These are phyloP conservation scores for Oreotragus oreotragus DNA, from an alignment of 2,113 vertebrate genomes.

Conservation along the genomic window DNA sequence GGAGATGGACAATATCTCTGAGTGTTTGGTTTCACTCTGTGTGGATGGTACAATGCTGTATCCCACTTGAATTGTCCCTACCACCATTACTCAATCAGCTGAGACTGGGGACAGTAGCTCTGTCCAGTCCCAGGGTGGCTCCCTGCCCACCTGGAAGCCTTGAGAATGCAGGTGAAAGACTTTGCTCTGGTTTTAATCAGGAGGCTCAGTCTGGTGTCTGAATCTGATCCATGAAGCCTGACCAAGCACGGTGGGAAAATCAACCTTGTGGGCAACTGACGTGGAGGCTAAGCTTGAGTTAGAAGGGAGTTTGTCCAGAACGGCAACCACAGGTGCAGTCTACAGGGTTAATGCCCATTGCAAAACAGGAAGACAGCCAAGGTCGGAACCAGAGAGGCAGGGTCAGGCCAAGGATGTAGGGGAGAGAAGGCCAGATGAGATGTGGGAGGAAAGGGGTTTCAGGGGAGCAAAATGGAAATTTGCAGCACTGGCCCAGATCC, in stretches of 20 bases:
- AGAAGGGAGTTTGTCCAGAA: neutral
- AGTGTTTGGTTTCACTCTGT: neutral
- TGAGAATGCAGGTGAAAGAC: neutral
- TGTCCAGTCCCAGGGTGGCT: neutral
- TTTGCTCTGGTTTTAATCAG: neutral
- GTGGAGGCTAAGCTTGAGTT: neutral
- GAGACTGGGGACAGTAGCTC: neutral
- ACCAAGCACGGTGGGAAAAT: neutral
- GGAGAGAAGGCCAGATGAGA: neutral
- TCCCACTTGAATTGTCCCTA: neutral
- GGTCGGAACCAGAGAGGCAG: neutral
- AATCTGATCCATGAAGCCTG: neutral
- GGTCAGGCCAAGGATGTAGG: neutral
- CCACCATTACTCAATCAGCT: neutral
- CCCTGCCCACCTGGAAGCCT: neutral
- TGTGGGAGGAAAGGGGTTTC: neutral
- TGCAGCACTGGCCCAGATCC: too few relatives aligned
- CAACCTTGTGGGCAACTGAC: neutral
- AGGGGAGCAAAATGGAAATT: too few relatives aligned
- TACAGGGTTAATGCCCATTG: neutral
- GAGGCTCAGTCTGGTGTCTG: neutral
- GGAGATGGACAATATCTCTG: neutral
- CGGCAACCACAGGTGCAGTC: rapidly evolving
- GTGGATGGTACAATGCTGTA: neutral
- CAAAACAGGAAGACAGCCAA: neutral